Percentiles rank a stretch among this genome's conserved stretches.
Conservation (phyloP, 2,797 vertebrate genomes). For the Enteromius afrohamiltoni region DNA sequence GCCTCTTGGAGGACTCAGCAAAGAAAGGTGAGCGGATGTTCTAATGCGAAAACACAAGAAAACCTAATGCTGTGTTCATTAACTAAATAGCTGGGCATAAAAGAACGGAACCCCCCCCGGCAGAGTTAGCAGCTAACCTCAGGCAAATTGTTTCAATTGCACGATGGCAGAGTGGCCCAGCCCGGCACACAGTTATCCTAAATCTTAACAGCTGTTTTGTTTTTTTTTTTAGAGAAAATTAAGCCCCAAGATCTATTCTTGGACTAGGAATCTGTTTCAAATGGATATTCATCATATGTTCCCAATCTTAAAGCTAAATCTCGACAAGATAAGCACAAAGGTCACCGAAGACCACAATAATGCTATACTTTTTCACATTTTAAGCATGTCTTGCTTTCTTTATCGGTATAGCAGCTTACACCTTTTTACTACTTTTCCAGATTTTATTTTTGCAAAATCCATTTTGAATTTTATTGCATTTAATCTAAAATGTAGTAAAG, state of each 20-base stretch:
- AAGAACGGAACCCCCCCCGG: conserved; percentile 15
- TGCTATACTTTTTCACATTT: neutral
- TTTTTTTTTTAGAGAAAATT: conserved; percentile 1
- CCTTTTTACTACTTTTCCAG: neutral
- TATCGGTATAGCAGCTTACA: neutral
- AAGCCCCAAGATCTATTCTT: conserved; percentile 15
- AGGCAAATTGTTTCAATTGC: conserved; percentile 47
- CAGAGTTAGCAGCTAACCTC: conserved; percentile 36
- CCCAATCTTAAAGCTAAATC: conserved; percentile 9
- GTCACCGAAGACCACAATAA: neutral
- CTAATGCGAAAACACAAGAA: conserved; percentile 20
- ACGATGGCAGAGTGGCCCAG: conserved; percentile 15
- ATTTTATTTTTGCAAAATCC: neutral
- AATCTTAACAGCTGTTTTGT: conserved; percentile 45
- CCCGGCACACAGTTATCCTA: conserved; percentile 42
- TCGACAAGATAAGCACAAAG: conserved; percentile 17
- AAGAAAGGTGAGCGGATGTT: conserved; percentile 24
- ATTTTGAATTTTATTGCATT: neutral
- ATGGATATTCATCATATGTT: conserved; percentile 3
- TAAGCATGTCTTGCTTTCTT: conserved; percentile 6
- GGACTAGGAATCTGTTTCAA: conserved; percentile 28
- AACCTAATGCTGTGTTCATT: conserved; percentile 28
- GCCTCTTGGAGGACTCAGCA: conserved; percentile 23
- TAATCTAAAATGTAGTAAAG: neutral
- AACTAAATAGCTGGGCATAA: conserved; percentile 39